Conservation (phyloP, 2,113 vertebrate species). For the Telmatochromis sp. region DNA sequence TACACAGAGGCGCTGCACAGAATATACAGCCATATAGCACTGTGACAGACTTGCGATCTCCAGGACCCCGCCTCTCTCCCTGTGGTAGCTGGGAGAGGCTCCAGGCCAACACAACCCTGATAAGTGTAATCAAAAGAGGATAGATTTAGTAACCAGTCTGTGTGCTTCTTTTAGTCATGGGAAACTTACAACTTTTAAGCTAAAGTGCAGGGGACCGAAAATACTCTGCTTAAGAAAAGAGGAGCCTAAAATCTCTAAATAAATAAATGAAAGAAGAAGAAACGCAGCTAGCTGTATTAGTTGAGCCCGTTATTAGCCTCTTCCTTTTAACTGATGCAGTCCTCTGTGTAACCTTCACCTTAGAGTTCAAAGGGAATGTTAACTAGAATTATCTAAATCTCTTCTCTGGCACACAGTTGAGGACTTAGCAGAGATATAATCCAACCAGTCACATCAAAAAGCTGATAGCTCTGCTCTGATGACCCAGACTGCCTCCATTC, state of each 20-base stretch:
- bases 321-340: not conserved
- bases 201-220: not conserved
- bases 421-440: not conserved
- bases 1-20: not conserved
- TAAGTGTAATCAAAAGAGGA: not conserved
- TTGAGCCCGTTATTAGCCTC: not conserved
- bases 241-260: not conserved
- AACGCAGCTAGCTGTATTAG: not conserved
- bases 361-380: not conserved
- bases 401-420: not conserved
- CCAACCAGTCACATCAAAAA: constrained; percentile 25
- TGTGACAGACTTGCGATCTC: not conserved
- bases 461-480: not conserved
- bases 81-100: not conserved
- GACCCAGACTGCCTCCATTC: not conserved
- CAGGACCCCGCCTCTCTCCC: not conserved
- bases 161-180: not conserved
- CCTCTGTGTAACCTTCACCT: not conserved
- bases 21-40: not conserved
- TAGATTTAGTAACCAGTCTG: not conserved
- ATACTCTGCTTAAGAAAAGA: not conserved
- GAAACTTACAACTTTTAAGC: not conserved
- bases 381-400: constrained; percentile 31
- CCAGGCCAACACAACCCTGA: not conserved
- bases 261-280: not conserved